Base-by-base conservation (phyloP, 2,888 invertebrate species). In the Chalcosyrphus nemorum region DNA sequence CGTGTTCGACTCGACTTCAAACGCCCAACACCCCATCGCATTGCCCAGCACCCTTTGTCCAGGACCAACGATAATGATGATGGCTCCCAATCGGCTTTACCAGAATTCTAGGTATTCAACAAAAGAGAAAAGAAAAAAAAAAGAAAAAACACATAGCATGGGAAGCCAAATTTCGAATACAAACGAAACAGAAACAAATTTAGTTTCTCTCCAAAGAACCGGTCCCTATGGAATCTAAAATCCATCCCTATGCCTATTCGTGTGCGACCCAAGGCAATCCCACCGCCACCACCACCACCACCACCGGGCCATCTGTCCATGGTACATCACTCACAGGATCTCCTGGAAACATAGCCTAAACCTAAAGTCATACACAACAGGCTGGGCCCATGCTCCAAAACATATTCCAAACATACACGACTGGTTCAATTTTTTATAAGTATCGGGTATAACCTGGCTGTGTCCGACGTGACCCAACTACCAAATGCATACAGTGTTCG, bases 391-490 rank as follows among this genome's bases (percentile, higher is more conserved):
- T 59, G 7, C 13, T 21, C 43, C 17, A 43, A 54, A 54, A 56
- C 15, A 68, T 59, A 61, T 52, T 75, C 35, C 43, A 47, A 68
- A 75, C 56, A 75, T 63, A 70, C 41, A 77, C 17, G 47, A 54
- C 56, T 65, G 71, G 38, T 71, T 72, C 43, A 77, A 77, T 82
- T 77, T 77, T 82, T 77, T 82, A 77, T 63, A 68, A 77, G 56
- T 57, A 74, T 61, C 47, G 56, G 63, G 66, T 50, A 72, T 68
- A 77, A 74, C 82, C 77, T 74, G 56, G 56, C 68, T 27, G 29
- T 61, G 32, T 57, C 38, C 35, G 61, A 82, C 82, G 82, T 82
- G 82, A 82, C 72, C 56, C 17, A 68, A 82, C 77, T 82, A 41
- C 63, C 50, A 56, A 82, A 77, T 77, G 68, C 72, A 75, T 17